Evolutionary conservation across 2,797 vertebrate species (phyloP).

Genomic region (Dryobates pubescens): DNA sequence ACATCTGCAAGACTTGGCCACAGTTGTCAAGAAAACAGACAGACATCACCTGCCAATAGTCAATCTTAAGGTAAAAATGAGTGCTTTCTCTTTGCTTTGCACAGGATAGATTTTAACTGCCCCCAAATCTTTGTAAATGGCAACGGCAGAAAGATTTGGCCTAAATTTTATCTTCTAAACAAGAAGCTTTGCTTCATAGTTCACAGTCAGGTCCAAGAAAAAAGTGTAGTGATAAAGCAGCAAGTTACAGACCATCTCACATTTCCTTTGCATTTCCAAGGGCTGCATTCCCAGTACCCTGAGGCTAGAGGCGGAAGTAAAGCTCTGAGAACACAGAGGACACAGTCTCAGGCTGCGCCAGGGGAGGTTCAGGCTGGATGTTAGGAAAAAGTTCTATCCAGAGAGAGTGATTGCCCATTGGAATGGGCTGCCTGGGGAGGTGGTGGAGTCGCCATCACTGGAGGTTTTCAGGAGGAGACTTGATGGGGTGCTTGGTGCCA

Average conservation of each 20-base stretch:
- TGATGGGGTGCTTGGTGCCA: no score
- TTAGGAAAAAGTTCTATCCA: no score
- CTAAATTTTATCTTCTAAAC: background rate
- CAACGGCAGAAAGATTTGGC: background rate
- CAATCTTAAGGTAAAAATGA: constrained; percentile 89
- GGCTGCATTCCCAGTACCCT: background rate
- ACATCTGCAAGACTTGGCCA: constrained; percentile 90
- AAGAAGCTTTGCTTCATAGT: background rate
- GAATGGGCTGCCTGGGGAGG: no score
- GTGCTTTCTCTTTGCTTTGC: background rate
- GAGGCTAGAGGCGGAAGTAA: background rate
- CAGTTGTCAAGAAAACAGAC: constrained; percentile 90
- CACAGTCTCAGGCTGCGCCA: no score
- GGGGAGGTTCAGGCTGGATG: no score
- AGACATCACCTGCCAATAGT: constrained; percentile 86
- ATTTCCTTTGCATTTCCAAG: background rate
- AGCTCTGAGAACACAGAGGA: no score
- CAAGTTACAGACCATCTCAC: background rate
- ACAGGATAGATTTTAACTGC: background rate
- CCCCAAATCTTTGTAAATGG: background rate
- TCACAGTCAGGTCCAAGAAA: background rate
- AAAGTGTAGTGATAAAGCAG: background rate
- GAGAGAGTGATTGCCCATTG: no score
- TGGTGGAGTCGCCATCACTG: no score
- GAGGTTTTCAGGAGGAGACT: no score